Evolutionary conservation across 2,797 vertebrate genomes (phyloP), one percentile per base, ranked within the genome.

Genomic region (Corythornis leucogaster): DNA sequence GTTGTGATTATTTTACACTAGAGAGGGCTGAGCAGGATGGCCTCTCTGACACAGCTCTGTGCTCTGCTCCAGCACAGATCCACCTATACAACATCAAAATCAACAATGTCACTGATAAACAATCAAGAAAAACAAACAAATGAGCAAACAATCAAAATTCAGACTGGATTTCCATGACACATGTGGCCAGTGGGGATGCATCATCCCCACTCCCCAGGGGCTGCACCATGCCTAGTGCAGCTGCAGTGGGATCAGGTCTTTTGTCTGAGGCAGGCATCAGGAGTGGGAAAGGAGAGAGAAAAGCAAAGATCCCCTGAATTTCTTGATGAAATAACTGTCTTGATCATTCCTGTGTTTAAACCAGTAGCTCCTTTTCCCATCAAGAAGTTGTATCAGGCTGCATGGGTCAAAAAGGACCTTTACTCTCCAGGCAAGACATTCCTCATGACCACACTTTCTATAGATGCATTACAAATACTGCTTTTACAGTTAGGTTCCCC

Each of bases 241-340:
- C 25, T 76, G 38, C 45, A 58, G 25, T 3, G 18, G 53, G 31
- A 19, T 45, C 59, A 40, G 54, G 19, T 45, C 0, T 53, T 15
- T 17, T 16, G 0, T 26, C 67, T 48, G 28, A 11, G 24, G 7
- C n/a, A 74, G 43, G 35, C 2, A 0, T 51, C 30, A 54, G 46
- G 33, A 59, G 15, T 16, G 21, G 38, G 30, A 57, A 33, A 33
- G 59, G 24, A 57, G 30, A 63, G 13, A 15, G 45, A 63, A 59
- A 74, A 54, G 9, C 24, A 71, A 51, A 46, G 16, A 19, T 40
- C 15, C 4, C 50, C 12, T 20, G 24, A 64, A 74, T 20, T 21
- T 12, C 11, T 35, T 16, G 11, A 61, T 35, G 53, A 69, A 69
- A 61, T 35, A 42, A 16, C 26, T 74, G 46, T 6, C 7, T 94